Evolutionary conservation across 2,888 invertebrate genomes (phyloP), one percentile per base, ranked within the genome.

Genomic region (Xanthia togata): DNA sequence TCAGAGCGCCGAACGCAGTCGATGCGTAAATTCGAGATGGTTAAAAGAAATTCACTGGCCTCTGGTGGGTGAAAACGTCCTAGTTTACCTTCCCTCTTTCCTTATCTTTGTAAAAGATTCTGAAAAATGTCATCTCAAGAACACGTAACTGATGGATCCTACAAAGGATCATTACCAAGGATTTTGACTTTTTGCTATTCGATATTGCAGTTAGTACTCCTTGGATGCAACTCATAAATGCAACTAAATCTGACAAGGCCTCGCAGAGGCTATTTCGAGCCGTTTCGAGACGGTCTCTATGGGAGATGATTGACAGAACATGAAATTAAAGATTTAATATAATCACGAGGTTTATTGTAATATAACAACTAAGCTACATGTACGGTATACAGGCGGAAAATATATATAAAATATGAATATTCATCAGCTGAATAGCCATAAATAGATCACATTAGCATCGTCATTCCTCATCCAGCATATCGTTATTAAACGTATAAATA

Each of bases 371-470:
- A 70, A 69, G 79, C 74, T 83, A 83, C 70, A 75, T 62, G 79
- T 83, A 84, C 73, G 84, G 83, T 41, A 76, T 57, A 73, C 60
- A 84, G 80, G 84, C 84, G 75, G 80, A 86, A 79, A 79, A 79
- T 70, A 76, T 50, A 20, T 26, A 75, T 38, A 75, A 62, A 77
- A 4, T 70, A 76, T 76, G 31, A 64, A 83, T 75, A 84, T 83
- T 74, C 11, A 83, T 55, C 69, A 55, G 47, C 44, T 60, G 4
- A 35, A 55, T n/a, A 44, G 3, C 59, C 55, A 38, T 63, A 44
- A 31, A 50, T 76, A 50, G 8, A 20, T 38, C 77, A 81, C 20
- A 53, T 79, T 63, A 69, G 17, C 55, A 65, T 50, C 50, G 17
- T 38, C 14, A 74, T 23, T 72, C 35, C 44, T 70, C 17, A 60